phyloP scores from a whole-genome alignment of 35 echinoderm and acorn worm species.

The Amphiura filiformis region DNA sequence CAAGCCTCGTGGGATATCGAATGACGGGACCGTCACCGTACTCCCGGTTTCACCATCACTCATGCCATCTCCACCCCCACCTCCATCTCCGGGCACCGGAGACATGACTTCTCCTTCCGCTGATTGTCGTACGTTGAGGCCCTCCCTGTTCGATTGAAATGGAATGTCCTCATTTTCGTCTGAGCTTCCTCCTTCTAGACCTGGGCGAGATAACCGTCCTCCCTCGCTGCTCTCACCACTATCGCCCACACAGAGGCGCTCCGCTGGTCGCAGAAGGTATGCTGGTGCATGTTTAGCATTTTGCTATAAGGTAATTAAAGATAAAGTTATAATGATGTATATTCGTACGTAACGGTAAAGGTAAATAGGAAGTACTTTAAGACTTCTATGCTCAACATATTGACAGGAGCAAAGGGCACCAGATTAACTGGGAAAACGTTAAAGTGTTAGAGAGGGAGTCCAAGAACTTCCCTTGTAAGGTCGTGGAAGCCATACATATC shows the following conservation, averaged over 20 bases:
- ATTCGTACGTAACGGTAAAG: too few relatives aligned
- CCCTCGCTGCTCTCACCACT: constrained; percentile 61
- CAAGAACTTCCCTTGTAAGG: too few relatives aligned
- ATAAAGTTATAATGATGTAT: too few relatives aligned
- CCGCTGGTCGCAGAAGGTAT: background rate
- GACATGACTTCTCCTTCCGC: constrained; percentile 83
- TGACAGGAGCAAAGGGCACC: too few relatives aligned
- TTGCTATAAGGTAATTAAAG: background rate
- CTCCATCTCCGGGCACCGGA: constrained; percentile 90
- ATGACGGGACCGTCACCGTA: constrained; percentile 10
- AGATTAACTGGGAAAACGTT: too few relatives aligned
- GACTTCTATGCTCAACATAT: too few relatives aligned
- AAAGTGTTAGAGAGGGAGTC: too few relatives aligned
- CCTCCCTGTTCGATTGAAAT: background rate
- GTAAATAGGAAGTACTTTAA: too few relatives aligned
- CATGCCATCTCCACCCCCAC: constrained; percentile 97
- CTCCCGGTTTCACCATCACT: constrained; percentile 77
- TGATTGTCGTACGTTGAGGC: constrained; percentile 58
- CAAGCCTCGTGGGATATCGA: constrained; percentile 13
- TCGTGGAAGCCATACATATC: too few relatives aligned
- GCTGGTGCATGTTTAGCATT: constrained; percentile 3
- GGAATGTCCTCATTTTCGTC: constrained; percentile 64
- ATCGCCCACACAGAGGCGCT: constrained; percentile 51
- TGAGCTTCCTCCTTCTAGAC: constrained; percentile 90
- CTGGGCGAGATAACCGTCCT: constrained; percentile 44